A percentile compares a stretch with the other conserved stretches of the same genome.
Evolutionary conservation across 2,797 vertebrate genomes (phyloP).

Genomic region (Meriones psammophilus): DNA sequence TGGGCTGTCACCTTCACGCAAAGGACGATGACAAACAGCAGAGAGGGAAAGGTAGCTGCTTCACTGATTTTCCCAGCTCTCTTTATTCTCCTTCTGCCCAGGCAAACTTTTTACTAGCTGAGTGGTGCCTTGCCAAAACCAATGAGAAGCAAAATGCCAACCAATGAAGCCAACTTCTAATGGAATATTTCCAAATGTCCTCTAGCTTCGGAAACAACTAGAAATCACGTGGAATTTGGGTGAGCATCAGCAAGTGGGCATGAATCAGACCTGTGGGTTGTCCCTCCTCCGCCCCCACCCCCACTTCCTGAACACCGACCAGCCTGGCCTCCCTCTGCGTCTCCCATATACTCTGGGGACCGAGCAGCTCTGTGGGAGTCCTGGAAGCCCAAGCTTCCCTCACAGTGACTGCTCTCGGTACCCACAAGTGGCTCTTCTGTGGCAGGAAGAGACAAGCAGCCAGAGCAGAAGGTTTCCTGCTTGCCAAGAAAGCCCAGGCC

Average conservation of each 20-base stretch:
- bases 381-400: conserved; percentile 86
- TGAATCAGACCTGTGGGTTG: conserved; percentile 87
- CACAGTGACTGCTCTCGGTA: conserved; percentile 89
- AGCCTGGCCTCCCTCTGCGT: conserved; percentile 85
- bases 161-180: background rate
- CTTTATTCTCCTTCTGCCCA: background rate
- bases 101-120: background rate
- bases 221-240: background rate
- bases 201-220: background rate
- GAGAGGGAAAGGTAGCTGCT: background rate
- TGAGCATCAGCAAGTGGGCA: accelerated
- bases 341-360: background rate
- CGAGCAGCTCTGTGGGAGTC: conserved; percentile 82
- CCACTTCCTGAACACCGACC: conserved; percentile 61
- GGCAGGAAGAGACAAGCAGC: conserved; percentile 80
- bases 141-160: background rate
- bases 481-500: conserved; percentile 39
- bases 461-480: conserved; percentile 57
- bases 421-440: conserved; percentile 93
- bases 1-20: accelerated
- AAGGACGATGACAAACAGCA: accelerated
- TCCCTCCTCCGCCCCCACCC: conserved; percentile 52
- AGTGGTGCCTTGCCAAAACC: background rate
- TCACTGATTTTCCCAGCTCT: background rate
- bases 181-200: background rate